Evolutionary conservation across 2,797 vertebrate genomes (phyloP), one percentile per base, ranked within the genome.

Genomic region (Kryptopterus vitreolus): DNA sequence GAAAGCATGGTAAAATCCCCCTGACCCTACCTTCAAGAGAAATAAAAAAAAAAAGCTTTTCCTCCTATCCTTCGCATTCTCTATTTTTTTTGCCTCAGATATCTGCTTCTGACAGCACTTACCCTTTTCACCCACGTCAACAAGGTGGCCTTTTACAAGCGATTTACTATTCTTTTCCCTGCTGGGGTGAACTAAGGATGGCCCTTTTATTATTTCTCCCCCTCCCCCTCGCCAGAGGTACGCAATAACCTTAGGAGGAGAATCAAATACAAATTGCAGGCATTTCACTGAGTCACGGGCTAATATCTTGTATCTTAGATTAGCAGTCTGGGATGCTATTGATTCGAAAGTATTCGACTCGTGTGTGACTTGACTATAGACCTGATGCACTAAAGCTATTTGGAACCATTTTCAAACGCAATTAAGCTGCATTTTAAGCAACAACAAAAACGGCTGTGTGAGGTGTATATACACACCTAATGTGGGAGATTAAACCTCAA

Each of bases 11-110:
- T 12, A 71, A 84, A 72, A 48, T 84, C 83, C 78, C 62, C 79
- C 84, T 84, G 76, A 87, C 81, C 79, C 78, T 86, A 83, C 71
- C 68, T 81, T 22, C 50, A 61, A 78, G 87, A 82, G 85, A 88
- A 85, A 59, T 78, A 84, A 85, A 90, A 90, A 87, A 81, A 86
- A 52, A 75, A 79, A 77, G 76, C 81, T 86, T 77, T 87, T 82
- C 77, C 24, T 73, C 72, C 13, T 57, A 26, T 74, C 61, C 74
- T 76, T 78, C 78, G 52, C 35, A 74, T 78, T 80, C 46, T 52
- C 53, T 48, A 81, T 81, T 77, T 38, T 77, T 38, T 80, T 72
- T 74, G 59, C 59, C 46, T 78, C 43, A 55, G 74, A 81, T 68
- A 73, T 73, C 24, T 18, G 74, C 65, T 77, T 73, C 71, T 61